These are phyloP conservation scores for Eilema depressum DNA, from an alignment of 2,888 invertebrate species.

Conservation along the genomic window DNA sequence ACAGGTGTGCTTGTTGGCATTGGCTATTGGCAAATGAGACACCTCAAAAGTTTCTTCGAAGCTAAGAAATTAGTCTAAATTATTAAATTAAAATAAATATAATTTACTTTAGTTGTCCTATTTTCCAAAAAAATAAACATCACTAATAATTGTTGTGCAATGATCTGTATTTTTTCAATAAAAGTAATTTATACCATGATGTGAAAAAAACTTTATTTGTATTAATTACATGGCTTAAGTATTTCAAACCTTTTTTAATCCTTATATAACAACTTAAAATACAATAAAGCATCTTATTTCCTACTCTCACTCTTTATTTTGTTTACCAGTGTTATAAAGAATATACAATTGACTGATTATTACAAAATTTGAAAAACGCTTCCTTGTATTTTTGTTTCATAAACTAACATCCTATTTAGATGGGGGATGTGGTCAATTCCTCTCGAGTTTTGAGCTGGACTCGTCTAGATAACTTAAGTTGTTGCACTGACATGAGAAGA, in stretches of 20 bases:
- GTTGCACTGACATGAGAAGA: too few relatives aligned
- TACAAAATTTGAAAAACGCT: neutral
- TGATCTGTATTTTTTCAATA: conserved; percentile 76
- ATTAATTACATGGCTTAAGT: neutral
- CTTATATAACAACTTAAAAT: neutral
- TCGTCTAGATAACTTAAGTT: too few relatives aligned
- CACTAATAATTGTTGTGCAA: conserved; percentile 58
- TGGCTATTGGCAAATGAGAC: conserved; percentile 99
- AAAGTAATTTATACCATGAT: conserved; percentile 57
- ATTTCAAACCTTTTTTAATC: neutral
- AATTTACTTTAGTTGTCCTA: conserved; percentile 42
- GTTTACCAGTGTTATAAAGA: neutral
- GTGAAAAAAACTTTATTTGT: conserved; percentile 52
- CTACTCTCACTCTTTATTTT: neutral
- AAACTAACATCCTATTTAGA: neutral
- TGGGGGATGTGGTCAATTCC: too few relatives aligned
- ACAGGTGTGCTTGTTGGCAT: conserved; percentile 95
- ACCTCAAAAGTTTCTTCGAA: conserved; percentile 99
- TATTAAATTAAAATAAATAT: conserved; percentile 19
- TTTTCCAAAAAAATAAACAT: conserved; percentile 46
- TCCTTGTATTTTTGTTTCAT: conserved; percentile 1
- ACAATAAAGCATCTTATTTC: neutral
- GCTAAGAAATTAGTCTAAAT: conserved; percentile 98
- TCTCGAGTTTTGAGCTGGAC: too few relatives aligned
- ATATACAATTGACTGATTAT: neutral